phyloP scores from a whole-genome alignment of 2,113 vertebrate species.

The Hirundichthys speculiger region DNA sequence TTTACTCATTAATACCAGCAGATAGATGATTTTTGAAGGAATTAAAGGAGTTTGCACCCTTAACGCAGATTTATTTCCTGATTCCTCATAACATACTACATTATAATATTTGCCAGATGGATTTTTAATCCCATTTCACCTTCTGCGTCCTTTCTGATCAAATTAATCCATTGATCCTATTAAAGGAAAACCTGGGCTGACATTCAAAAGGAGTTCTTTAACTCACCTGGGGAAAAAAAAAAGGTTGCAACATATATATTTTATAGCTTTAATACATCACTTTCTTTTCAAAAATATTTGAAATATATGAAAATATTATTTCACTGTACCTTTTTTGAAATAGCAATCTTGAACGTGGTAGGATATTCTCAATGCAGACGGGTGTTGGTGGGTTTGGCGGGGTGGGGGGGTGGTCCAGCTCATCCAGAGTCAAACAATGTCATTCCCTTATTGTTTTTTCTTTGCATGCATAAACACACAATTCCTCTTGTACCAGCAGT shows the following conservation, averaged over 20 bases:
- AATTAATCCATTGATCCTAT: slow-evolving; percentile 47
- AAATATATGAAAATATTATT: slow-evolving; percentile 47
- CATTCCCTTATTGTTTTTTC: slow-evolving; percentile 51
- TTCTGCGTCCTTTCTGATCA: slow-evolving; percentile 55
- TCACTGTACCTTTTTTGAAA: slow-evolving; percentile 32
- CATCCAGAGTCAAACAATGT: slow-evolving; percentile 75
- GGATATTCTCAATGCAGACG: not conserved
- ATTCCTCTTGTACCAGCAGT: slow-evolving; percentile 66
- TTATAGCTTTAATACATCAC: slow-evolving; percentile 12
- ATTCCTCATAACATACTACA: not conserved
- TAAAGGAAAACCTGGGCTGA: slow-evolving; percentile 22
- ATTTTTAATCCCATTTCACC: slow-evolving; percentile 41
- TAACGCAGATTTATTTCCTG: slow-evolving; percentile 15
- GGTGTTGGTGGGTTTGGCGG: slow-evolving; percentile 18
- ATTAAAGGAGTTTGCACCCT: slow-evolving; percentile 3
- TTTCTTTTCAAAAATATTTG: slow-evolving; percentile 18
- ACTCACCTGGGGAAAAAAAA: slow-evolving; percentile 28
- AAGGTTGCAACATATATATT: not conserved
- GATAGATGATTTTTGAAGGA: not conserved
- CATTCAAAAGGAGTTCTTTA: slow-evolving; percentile 31
- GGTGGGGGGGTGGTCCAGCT: too few species aligned
- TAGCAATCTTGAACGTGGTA: slow-evolving; percentile 32
- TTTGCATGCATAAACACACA: slow-evolving; percentile 58
- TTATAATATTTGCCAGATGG: slow-evolving; percentile 12
- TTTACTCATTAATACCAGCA: not conserved